Evolutionary conservation across 2,113 vertebrate genomes (phyloP).

Genomic region (Martes martes): DNA sequence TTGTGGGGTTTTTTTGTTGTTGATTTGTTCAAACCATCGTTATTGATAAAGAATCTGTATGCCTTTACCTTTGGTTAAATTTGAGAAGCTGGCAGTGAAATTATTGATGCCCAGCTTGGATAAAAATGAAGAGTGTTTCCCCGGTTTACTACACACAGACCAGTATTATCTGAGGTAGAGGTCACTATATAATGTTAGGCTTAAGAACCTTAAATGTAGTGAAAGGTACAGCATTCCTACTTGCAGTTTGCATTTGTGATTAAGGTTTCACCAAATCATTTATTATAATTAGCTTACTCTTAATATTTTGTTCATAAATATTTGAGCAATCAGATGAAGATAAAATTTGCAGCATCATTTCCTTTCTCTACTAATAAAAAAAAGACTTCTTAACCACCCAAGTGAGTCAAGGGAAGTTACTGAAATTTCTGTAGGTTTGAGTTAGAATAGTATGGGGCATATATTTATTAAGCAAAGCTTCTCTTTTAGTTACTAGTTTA

Average conservation of each 20-base stretch:
- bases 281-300: neutral
- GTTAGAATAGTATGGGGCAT: neutral
- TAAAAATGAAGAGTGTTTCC: constrained; percentile 35
- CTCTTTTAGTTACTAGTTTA: neutral
- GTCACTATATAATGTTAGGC: neutral
- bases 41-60: neutral
- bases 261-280: neutral
- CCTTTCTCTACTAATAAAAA: neutral
- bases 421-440: neutral
- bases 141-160: neutral
- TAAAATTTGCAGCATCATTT: neutral
- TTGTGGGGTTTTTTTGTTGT: neutral
- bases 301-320: constrained; percentile 17
- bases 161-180: neutral
- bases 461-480: neutral
- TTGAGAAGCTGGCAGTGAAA: neutral
- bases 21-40: neutral
- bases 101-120: constrained; percentile 12
- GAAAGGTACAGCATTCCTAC: neutral
- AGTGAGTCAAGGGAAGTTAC: neutral
- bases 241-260: neutral
- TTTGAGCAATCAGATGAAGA: neutral
- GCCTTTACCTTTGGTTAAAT: constrained; percentile 19
- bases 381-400: neutral
- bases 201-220: neutral